Conservation (phyloP, 2,888 invertebrate genomes). For the Phyllotreta striolata region DNA sequence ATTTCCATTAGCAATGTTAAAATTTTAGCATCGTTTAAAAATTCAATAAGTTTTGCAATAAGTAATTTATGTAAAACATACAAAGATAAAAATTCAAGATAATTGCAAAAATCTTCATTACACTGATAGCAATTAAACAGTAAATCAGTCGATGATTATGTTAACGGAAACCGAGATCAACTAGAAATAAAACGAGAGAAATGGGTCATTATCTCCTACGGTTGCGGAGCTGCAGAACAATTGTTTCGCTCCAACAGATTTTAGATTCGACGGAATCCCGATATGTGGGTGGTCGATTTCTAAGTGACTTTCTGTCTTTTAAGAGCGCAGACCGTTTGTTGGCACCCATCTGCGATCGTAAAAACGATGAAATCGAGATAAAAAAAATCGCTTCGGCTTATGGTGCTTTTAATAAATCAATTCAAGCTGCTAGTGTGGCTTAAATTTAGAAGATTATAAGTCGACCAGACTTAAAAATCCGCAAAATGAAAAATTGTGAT, state of each 20-base stretch:
- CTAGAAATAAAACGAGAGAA: conserved; percentile 21
- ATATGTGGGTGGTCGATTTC: conserved; percentile 30
- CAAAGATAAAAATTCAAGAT: no score
- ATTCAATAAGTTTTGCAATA: no score
- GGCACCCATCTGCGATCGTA: conserved; percentile 27
- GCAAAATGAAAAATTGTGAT: not conserved
- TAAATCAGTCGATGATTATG: no score
- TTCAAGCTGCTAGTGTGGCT: conserved; percentile 1
- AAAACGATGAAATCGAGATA: conserved; percentile 27
- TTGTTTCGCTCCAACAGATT: conserved; percentile 27
- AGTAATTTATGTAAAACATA: no score
- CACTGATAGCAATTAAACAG: no score
- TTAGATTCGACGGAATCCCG: conserved; percentile 26
- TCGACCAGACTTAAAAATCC: not conserved
- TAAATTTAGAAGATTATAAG: conserved; percentile 6
- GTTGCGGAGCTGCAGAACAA: conserved; percentile 17
- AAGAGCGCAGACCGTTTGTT: conserved; percentile 13
- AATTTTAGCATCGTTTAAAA: no score
- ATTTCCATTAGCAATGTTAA: no score
- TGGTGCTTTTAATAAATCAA: conserved; percentile 13
- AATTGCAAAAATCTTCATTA: no score
- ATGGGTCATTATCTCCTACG: conserved; percentile 25
- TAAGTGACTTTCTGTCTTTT: conserved; percentile 23
- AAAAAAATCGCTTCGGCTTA: conserved; percentile 5
- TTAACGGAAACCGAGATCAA: conserved; percentile 18